Percentiles rank a stretch among this genome's conserved stretches.
phyloP scores from a whole-genome alignment of 2,888 invertebrate species.

The Pseudanteris insignis region DNA sequence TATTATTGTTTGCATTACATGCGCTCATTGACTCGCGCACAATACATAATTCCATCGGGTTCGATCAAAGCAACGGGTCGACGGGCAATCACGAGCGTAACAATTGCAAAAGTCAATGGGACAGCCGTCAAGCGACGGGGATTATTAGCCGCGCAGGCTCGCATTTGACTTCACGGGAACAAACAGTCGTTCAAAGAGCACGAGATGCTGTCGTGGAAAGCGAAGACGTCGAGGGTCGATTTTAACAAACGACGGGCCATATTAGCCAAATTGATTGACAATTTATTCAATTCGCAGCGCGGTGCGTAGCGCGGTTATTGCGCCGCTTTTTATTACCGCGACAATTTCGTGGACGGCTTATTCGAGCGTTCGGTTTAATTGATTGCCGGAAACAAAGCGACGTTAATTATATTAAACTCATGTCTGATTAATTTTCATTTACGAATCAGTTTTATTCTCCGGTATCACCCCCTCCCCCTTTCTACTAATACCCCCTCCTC shows the following conservation, averaged over 20 bases:
- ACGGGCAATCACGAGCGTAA: slow-evolving; percentile 29
- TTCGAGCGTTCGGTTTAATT: slow-evolving; percentile 4
- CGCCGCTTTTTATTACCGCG: slow-evolving; percentile 13
- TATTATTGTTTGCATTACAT: no score
- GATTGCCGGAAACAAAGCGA: no score
- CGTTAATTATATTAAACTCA: no score
- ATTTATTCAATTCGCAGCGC: slow-evolving; percentile 27
- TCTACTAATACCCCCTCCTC: no score
- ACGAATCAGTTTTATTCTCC: no score
- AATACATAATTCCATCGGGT: slow-evolving; percentile 20
- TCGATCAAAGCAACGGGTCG: slow-evolving; percentile 30
- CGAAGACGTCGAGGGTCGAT: slow-evolving; percentile 32
- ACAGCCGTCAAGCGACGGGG: slow-evolving; percentile 30
- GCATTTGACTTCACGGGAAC: slow-evolving; percentile 32
- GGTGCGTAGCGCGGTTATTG: slow-evolving; percentile 10
- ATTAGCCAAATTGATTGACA: slow-evolving; percentile 41
- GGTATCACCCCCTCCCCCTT: no score
- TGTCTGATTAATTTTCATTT: no score
- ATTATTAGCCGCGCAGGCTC: slow-evolving; percentile 35
- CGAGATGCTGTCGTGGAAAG: slow-evolving; percentile 39
- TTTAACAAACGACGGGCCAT: slow-evolving; percentile 34
- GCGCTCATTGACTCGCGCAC: no score
- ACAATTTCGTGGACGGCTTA: slow-evolving; percentile 7
- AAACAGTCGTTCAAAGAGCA: slow-evolving; percentile 43
- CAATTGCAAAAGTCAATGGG: slow-evolving; percentile 40